Evolutionary conservation across 2,797 vertebrate species (phyloP), one percentile per base, ranked within the genome.

Genomic region (Morelia viridis): DNA sequence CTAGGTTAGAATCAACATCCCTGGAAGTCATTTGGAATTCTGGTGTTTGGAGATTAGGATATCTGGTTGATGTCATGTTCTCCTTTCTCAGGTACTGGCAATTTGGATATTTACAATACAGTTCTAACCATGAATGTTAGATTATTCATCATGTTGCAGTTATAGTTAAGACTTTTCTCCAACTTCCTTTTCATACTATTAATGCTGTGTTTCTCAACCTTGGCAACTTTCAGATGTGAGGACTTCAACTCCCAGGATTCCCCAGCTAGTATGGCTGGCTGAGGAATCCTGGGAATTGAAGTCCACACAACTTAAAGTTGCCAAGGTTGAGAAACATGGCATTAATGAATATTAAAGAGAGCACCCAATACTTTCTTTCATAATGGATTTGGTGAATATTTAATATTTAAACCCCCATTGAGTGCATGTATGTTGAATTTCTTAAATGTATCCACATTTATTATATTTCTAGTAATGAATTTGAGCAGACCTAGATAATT

Each of bases 371-470:
- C 13, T 13, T 2, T 62, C 28, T 65, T 92, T 61, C 90, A 80
- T 24, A 80, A 46, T 80, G 35, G 35, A 80, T 92, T 26, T 53
- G 56, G 50, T 90, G 35, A 46, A 87, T 2, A 31, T 65, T 0
- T 93, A 84, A 26, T 64, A 87, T 60, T 80, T 88, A 83, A 60
- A 91, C 11, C 1, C 92, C 15, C 5, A 65, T 0, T 64, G 0
- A 87, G 22, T 50, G 60, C 3, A 64, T 68, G 58, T 6, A 0
- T 80, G 46, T 85, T 58, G 80, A 31, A 64, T 87, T 58, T 15
- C 15, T 93, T 90, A 91, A 93, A 80, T 58, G 85, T 7, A 80
- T 90, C 3, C 88, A 90, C 88, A 19, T 31, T 61, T 60, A 87
- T 0, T 46, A 1, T 4, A 87, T 6, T 46, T 53, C 76, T 17